These are phyloP conservation scores for Pseudachorutes palmiensis DNA, from an alignment of 1,140 invertebrate species.

Conservation along the genomic window DNA sequence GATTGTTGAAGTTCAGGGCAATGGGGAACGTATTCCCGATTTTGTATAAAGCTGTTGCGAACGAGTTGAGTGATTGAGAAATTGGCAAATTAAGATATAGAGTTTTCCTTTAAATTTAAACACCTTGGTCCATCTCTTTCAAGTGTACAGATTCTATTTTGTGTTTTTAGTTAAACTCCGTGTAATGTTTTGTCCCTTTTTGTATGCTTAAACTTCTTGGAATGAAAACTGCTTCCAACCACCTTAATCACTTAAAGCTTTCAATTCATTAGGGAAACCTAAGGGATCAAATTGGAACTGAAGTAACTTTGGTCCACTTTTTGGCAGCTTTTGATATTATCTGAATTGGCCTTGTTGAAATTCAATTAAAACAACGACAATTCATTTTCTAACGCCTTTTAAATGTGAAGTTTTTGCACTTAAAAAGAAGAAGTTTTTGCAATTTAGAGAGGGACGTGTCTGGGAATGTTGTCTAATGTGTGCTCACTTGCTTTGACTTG, in stretches of 20 bases:
- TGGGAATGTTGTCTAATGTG: neutral
- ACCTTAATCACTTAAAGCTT: no score
- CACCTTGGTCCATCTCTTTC: no score
- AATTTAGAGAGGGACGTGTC: neutral
- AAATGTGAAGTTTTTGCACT: conserved; percentile 2
- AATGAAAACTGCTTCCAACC: no score
- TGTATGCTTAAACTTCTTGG: no score
- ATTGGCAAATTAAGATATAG: no score
- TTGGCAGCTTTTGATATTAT: neutral
- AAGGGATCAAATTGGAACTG: neutral
- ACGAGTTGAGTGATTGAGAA: neutral
- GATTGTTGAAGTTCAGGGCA: neutral
- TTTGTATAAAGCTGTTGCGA: conserved; percentile 11
- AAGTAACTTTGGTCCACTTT: neutral
- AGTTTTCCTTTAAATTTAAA: no score
- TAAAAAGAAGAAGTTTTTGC: neutral
- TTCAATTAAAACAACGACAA: conserved; percentile 4
- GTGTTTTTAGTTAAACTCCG: no score
- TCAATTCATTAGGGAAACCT: neutral
- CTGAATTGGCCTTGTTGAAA: neutral
- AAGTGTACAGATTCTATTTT: no score
- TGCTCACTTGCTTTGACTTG: neutral
- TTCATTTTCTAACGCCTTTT: neutral
- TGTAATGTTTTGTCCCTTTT: no score
- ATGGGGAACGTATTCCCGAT: neutral